Evolutionary conservation across 1,140 invertebrate genomes (phyloP).

Genomic region (Drosophila lacteicornis): DNA sequence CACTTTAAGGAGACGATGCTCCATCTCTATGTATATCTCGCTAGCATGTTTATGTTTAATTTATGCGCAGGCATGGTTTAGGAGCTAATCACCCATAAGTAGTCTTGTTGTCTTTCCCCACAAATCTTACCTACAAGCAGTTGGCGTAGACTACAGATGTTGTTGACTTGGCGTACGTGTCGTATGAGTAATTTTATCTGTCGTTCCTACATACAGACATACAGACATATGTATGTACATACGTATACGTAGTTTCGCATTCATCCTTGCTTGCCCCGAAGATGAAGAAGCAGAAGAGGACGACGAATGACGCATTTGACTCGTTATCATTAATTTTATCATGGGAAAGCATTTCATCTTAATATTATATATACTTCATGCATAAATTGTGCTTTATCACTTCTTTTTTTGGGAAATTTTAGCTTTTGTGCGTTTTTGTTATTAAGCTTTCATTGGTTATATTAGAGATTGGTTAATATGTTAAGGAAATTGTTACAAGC

Average conservation of each 20-base stretch:
- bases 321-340: slow-evolving; percentile 2
- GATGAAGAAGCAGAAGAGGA: neutral
- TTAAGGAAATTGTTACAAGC: no score
- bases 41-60: slow-evolving; percentile 38
- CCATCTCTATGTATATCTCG: neutral
- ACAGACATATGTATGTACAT: neutral
- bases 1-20: neutral
- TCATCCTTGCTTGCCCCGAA: neutral
- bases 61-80: slow-evolving; percentile 40
- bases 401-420: neutral
- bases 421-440: neutral
- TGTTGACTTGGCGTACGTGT: slow-evolving; percentile 29
- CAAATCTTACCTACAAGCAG: slow-evolving; percentile 33
- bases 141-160: slow-evolving; percentile 29
- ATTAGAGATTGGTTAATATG: neutral
- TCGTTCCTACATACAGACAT: neutral
- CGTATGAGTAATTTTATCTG: slow-evolving; percentile 32
- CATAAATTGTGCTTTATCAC: neutral
- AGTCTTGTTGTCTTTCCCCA: slow-evolving; percentile 34
- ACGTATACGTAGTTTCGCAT: slow-evolving; percentile 1
- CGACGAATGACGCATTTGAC: neutral
- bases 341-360: neutral
- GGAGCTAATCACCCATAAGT: slow-evolving; percentile 41
- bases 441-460: neutral
- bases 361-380: neutral